Percentiles rank a stretch among this genome's conserved stretches.
These are phyloP conservation scores for Allobates femoralis DNA, from an alignment of 2,797 vertebrate genomes.

Conservation along the genomic window DNA sequence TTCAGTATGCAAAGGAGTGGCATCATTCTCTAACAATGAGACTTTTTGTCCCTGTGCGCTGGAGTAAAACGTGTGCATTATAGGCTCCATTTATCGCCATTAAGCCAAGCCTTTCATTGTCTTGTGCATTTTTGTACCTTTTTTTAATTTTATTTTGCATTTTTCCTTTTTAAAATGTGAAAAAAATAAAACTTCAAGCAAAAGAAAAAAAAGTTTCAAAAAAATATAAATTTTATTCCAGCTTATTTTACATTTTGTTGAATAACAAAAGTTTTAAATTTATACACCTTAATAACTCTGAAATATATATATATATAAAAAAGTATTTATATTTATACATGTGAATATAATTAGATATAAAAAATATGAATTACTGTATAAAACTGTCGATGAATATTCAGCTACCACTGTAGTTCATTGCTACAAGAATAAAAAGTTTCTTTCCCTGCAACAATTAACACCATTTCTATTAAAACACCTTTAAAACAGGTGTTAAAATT, in stretches of 20 bases:
- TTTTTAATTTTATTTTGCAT: background rate
- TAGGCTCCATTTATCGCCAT: slow-evolving; percentile 12
- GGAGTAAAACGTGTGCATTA: background rate
- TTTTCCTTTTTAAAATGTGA: background rate
- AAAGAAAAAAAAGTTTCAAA: slow-evolving; percentile 35
- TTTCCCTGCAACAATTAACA: slow-evolving; percentile 17
- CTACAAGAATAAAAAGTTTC: slow-evolving; percentile 12
- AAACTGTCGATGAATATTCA: slow-evolving; percentile 43
- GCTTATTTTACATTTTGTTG: slow-evolving; percentile 55
- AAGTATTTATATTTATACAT: slow-evolving; percentile 61
- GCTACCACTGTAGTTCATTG: slow-evolving; percentile 13
- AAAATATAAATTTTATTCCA: slow-evolving; percentile 62
- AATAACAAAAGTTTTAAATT: slow-evolving; percentile 49
- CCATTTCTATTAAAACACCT: slow-evolving; percentile 32
- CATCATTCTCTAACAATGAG: slow-evolving; percentile 22
- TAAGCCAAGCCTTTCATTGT: slow-evolving; percentile 33
- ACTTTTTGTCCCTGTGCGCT: background rate
- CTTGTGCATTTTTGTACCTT: background rate
- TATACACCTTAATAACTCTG: slow-evolving; percentile 59
- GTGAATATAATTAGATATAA: slow-evolving; percentile 61
- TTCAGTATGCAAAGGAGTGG: slow-evolving; percentile 17
- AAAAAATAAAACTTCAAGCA: slow-evolving; percentile 4
- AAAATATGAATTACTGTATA: slow-evolving; percentile 62
- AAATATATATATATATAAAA: slow-evolving; percentile 62
- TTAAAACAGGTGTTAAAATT: slow-evolving; percentile 49